These are phyloP conservation scores for Antheraea pernyi DNA, from an alignment of 1,140 invertebrate species.

Conservation along the genomic window DNA sequence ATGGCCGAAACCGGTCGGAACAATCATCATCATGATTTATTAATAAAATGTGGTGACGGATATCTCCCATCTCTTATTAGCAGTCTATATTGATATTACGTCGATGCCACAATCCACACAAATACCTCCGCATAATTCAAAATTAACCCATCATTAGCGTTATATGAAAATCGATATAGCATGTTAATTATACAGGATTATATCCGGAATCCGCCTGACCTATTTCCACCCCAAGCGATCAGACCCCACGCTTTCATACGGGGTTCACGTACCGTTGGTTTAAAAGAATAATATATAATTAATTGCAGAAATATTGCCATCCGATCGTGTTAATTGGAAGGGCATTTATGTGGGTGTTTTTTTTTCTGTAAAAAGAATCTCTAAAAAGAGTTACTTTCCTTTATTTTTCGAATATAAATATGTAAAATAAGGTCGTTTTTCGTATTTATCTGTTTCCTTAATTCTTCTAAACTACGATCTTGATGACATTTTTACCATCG, in stretches of 20 bases:
- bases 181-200: conserved; percentile 56
- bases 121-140: conserved; percentile 3
- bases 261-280: conserved; percentile 39
- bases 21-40: too few relatives aligned
- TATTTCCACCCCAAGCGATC: conserved; percentile 41
- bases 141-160: conserved; percentile 52
- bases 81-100: neutral
- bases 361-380: neutral
- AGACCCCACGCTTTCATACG: conserved; percentile 31
- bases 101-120: neutral
- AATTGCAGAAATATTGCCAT: conserved; percentile 48
- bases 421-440: too few relatives aligned
- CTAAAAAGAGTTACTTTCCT: neutral
- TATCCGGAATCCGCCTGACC: conserved; percentile 40
- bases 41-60: too few relatives aligned
- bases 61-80: neutral
- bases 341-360: neutral
- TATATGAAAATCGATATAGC: conserved; percentile 48
- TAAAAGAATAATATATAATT: conserved; percentile 46
- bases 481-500: too few relatives aligned
- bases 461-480: too few relatives aligned
- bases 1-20: too few relatives aligned
- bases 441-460: too few relatives aligned
- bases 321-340: conserved; percentile 33
- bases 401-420: too few relatives aligned